phyloP scores from a whole-genome alignment of 2,888 invertebrate species.

The Acholoe squamosa region DNA sequence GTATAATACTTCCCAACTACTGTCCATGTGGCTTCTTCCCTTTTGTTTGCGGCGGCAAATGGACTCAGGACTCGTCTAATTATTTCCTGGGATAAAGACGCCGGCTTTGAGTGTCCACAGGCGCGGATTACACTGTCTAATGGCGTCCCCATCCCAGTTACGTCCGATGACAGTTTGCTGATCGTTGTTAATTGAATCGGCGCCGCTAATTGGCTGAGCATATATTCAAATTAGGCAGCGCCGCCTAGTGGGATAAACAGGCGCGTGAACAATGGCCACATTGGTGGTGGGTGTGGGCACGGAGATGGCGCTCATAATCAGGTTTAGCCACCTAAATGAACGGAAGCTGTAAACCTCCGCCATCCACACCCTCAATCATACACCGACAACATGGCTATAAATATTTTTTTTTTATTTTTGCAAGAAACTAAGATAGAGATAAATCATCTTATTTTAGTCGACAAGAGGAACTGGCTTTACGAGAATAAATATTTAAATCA shows the following conservation, averaged over 20 bases:
- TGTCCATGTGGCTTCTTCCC: slow-evolving; percentile 29
- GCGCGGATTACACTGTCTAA: slow-evolving; percentile 40
- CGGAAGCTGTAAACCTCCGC: not conserved
- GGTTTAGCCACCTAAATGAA: slow-evolving; percentile 48
- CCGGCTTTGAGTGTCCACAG: not conserved
- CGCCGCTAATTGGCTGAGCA: slow-evolving; percentile 61
- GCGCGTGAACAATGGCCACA: slow-evolving; percentile 56
- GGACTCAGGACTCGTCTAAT: slow-evolving; percentile 51
- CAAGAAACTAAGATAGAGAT: no score
- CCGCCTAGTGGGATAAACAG: slow-evolving; percentile 33
- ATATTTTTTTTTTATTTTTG: no score
- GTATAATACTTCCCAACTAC: not conserved
- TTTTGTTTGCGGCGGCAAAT: slow-evolving; percentile 53
- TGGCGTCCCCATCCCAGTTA: not conserved
- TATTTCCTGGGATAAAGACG: slow-evolving; percentile 52
- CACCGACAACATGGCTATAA: not conserved
- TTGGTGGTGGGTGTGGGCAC: not conserved
- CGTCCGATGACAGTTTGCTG: slow-evolving; percentile 57
- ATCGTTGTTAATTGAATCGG: slow-evolving; percentile 59
- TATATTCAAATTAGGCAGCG: slow-evolving; percentile 56
- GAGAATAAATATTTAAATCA: no score
- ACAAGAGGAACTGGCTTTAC: no score
- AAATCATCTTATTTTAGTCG: no score
- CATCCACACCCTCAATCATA: slow-evolving; percentile 16
- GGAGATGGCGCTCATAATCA: not conserved